Percentiles rank a stretch among this genome's conserved stretches.
Conservation (phyloP, 1,140 invertebrate species). For the Drosophila equinoxialis region DNA sequence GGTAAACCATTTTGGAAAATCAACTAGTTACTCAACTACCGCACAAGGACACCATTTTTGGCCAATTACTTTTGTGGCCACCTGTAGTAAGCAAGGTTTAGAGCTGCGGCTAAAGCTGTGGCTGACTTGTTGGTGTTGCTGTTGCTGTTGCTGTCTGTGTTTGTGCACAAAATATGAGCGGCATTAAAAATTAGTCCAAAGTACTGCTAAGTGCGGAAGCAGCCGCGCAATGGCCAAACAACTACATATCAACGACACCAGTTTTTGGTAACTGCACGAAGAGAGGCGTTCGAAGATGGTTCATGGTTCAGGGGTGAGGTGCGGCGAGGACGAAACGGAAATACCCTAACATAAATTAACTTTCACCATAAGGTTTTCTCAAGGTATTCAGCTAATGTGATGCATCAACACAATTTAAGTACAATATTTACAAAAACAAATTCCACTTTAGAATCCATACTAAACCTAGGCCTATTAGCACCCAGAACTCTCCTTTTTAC, state of each 20-base stretch:
- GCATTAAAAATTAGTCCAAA: slow-evolving; percentile 78
- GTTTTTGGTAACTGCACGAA: slow-evolving; percentile 1
- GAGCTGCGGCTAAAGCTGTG: slow-evolving; percentile 17
- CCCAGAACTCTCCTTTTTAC: too few relatives aligned
- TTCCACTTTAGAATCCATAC: too few relatives aligned
- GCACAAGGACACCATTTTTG: slow-evolving; percentile 37
- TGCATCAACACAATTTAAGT: background rate
- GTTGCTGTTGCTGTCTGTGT: slow-evolving; percentile 6
- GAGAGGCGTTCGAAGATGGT: too few relatives aligned
- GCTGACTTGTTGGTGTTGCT: slow-evolving; percentile 32
- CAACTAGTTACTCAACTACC: slow-evolving; percentile 43
- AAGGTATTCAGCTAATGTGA: background rate
- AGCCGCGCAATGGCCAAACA: slow-evolving; percentile 47
- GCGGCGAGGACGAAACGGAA: background rate
- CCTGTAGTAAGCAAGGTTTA: slow-evolving; percentile 43
- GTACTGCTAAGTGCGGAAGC: slow-evolving; percentile 72
- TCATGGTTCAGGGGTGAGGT: too few relatives aligned
- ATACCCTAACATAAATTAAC: background rate
- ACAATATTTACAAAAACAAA: background rate
- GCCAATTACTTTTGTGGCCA: slow-evolving; percentile 66
- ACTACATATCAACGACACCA: slow-evolving; percentile 50
- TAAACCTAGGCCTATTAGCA: too few relatives aligned
- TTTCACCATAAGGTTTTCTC: background rate
- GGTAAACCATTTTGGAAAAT: slow-evolving; percentile 20
- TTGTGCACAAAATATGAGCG: slow-evolving; percentile 57